A percentile compares a stretch with the other conserved stretches of the same genome.
Conservation (phyloP, 2,113 vertebrate genomes). For the Lamprologus speciosus region DNA sequence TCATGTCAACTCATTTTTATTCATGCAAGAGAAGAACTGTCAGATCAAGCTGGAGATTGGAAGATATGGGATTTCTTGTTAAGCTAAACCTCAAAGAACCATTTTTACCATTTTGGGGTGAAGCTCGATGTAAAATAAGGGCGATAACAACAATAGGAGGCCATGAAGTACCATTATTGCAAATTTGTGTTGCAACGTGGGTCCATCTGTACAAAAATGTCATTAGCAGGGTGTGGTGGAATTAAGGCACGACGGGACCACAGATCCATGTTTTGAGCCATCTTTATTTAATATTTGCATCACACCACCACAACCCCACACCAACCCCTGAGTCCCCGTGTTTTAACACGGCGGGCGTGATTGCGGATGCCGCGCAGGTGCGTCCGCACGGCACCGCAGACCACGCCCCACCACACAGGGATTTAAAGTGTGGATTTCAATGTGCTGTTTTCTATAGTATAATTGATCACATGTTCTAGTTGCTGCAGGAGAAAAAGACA, state of each 20-base stretch:
- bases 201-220: background rate
- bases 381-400: no score
- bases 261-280: no score
- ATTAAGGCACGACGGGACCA: no score
- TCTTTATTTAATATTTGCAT: no score
- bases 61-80: background rate
- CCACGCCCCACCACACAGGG: background rate
- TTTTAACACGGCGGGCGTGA: no score
- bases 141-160: background rate
- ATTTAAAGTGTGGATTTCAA: background rate
- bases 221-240: background rate
- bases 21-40: background rate
- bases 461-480: background rate
- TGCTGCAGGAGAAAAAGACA: background rate
- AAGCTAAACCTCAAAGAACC: background rate
- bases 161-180: background rate
- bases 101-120: background rate
- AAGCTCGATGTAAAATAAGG: background rate
- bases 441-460: background rate
- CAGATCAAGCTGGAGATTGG: background rate
- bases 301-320: no score
- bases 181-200: background rate
- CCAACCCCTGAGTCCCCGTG: no score
- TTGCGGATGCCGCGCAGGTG: no score
- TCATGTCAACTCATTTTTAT: background rate